Conservation (phyloP, 2,888 invertebrate species). For the Leptinotarsa peninsularis region DNA sequence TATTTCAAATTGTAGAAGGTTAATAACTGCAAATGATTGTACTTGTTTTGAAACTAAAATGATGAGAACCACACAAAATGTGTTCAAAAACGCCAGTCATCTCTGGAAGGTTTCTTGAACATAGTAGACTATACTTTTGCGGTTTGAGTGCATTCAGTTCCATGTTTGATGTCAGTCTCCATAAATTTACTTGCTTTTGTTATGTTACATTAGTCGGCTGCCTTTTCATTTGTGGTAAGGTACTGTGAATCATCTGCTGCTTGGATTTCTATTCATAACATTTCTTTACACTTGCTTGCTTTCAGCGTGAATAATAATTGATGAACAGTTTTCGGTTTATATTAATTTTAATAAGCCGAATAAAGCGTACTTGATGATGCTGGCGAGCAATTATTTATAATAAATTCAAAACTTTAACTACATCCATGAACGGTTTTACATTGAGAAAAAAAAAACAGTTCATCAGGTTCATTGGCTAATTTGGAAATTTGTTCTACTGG, state of each 20-base stretch:
- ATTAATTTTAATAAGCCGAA: neutral
- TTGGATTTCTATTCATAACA: slow-evolving; percentile 20
- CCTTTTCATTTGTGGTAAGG: slow-evolving; percentile 18
- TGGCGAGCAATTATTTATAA: neutral
- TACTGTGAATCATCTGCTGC: slow-evolving; percentile 19
- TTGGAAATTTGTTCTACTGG: no score
- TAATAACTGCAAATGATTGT: neutral
- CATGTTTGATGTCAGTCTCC: slow-evolving; percentile 12
- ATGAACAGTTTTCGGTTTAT: neutral
- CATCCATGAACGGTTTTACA: no score
- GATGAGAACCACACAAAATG: neutral
- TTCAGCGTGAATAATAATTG: slow-evolving; percentile 11
- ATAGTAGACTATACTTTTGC: slow-evolving; percentile 1
- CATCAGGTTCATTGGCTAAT: no score
- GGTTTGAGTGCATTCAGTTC: slow-evolving; percentile 8
- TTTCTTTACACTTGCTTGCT: slow-evolving; percentile 11
- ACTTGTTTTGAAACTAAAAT: neutral
- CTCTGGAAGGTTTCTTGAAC: slow-evolving; percentile 5
- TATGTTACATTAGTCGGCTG: slow-evolving; percentile 16
- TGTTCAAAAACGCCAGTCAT: slow-evolving; percentile 3
- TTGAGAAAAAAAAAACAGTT: no score
- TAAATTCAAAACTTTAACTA: no score
- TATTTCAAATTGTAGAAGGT: no score
- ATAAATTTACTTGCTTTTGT: slow-evolving; percentile 12
- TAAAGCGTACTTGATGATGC: neutral